Base-by-base conservation (phyloP, 1,140 invertebrate genomes). In the Mesaphorura yosii region DNA sequence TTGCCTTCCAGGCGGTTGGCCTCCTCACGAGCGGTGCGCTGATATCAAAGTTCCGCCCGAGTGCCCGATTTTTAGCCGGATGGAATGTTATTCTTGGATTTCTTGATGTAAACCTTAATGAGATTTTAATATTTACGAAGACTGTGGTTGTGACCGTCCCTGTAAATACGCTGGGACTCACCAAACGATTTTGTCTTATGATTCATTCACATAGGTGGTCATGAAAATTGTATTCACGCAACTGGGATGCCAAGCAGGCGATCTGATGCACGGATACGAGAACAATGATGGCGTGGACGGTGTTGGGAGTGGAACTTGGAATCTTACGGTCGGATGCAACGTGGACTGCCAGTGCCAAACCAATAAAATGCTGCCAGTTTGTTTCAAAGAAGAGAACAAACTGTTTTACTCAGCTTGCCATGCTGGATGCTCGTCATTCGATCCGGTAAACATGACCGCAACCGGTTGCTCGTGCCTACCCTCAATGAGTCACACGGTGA, bases 11-110 rank as follows among this genome's bases (percentile, higher is more conserved):
- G 15, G 79, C 80, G 0, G 68, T 83, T 34, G 84, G 84, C 1
- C 76, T 85, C 10, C 64, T 85, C 4, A 47, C 81, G 0, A 81
- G 82, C 10, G 83, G 82, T 0, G 64, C 78, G 7, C 58, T 84
- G 1, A 82, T 86, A 15, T 78, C 80, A 0, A 77, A 76, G 54
- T 83, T 76, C 58, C 81, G 81, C 65, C 83, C 83, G 0, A 73
- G 74, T 47, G 81, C 83, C 0, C 70, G 81, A 25, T 77, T 76
- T 51, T 69, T 86, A 56, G 81, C 82, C 6, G 77, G 71, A 1
- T 86, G 82, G 80, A 85, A 85, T 66, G 77, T 84, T 1, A 70
- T 84, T 48, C 75, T 82, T 10, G 81, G 82, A 28, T 67, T 77
- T 1, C 67, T 83, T 41, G n/a, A n/a, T n/a, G n/a, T n/a, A n/a